phyloP scores from a whole-genome alignment of 2,888 invertebrate species.

The Philereme transversata region DNA sequence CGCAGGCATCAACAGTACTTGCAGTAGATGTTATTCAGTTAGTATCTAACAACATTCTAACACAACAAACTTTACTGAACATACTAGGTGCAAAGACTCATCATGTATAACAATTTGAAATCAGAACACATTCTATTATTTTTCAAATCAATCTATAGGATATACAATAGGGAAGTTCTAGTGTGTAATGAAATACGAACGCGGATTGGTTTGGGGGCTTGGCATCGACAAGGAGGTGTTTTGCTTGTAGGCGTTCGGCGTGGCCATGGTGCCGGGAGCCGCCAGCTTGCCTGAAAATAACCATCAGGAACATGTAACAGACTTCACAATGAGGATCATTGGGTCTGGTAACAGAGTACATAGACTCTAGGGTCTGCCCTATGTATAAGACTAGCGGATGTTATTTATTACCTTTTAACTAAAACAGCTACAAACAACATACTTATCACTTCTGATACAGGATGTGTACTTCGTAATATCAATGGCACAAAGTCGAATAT shows the following conservation, averaged over 20 bases:
- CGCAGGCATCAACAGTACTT: slow-evolving; percentile 61
- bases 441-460: background rate
- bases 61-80: slow-evolving; percentile 47
- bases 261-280: slow-evolving; percentile 85
- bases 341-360: no score
- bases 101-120: slow-evolving; percentile 10
- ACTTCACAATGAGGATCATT: background rate
- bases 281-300: slow-evolving; percentile 37
- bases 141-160: slow-evolving; percentile 9
- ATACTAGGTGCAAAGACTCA: slow-evolving; percentile 44
- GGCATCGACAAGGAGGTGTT: slow-evolving; percentile 89
- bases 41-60: slow-evolving; percentile 73
- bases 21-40: slow-evolving; percentile 64
- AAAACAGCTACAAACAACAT: background rate
- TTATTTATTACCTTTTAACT: no score
- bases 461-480: background rate
- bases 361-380: no score
- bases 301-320: background rate
- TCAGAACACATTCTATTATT: slow-evolving; percentile 13
- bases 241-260: slow-evolving; percentile 93
- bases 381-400: no score
- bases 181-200: slow-evolving; percentile 82
- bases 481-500: background rate
- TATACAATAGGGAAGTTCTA: slow-evolving; percentile 13
- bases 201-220: slow-evolving; percentile 87